phyloP scores from a whole-genome alignment of 2,113 vertebrate species.

The Formicarius rufipectus region DNA sequence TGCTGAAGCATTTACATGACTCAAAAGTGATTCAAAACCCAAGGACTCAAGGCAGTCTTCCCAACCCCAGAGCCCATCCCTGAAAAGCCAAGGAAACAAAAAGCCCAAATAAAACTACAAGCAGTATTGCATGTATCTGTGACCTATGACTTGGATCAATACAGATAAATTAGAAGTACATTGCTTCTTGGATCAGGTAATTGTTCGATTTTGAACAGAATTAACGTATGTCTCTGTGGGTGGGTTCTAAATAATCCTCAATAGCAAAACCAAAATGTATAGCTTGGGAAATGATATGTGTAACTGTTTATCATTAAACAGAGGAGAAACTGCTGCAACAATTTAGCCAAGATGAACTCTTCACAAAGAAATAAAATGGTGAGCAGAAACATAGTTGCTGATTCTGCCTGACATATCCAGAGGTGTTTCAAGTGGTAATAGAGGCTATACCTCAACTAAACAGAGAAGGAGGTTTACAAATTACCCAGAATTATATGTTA shows the following conservation, averaged over 20 bases:
- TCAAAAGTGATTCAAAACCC: constrained; percentile 1
- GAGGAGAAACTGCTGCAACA: constrained; percentile 1
- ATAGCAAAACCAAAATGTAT: constrained; percentile 7
- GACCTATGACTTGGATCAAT: not conserved
- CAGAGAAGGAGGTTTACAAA: not conserved
- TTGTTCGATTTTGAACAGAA: not conserved
- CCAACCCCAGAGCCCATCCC: not conserved
- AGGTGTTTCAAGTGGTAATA: not conserved
- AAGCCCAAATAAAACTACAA: not conserved
- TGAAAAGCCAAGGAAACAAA: not conserved
- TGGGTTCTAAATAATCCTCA: not conserved
- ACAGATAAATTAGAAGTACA: not conserved
- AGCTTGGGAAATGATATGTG: not conserved
- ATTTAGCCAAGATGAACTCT: not conserved
- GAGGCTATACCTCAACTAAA: not conserved
- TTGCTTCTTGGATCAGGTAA: not conserved
- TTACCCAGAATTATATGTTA: not conserved
- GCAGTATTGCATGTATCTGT: not conserved
- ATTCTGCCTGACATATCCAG: not conserved
- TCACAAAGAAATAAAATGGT: not conserved
- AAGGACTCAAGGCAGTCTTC: not conserved
- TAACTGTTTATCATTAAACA: constrained; percentile 51
- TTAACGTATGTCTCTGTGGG: not conserved
- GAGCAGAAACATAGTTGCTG: not conserved
- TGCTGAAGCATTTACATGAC: not conserved